Evolutionary conservation across 1,140 invertebrate genomes (phyloP).

Genomic region (Ceratosolen solmsi): DNA sequence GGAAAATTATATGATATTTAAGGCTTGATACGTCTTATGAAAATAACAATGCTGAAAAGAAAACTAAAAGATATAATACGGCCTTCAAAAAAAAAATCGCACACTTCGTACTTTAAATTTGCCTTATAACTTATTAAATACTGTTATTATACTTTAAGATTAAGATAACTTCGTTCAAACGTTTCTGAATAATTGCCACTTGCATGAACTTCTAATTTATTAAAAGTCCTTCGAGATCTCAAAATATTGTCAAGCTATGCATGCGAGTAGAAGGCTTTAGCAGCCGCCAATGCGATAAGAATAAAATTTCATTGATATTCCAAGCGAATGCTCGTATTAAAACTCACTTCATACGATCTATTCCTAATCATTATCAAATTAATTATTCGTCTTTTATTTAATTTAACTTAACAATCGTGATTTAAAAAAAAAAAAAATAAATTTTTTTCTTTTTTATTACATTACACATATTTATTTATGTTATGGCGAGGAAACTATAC

Average conservation of each 20-base stretch:
- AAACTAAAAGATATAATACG: background rate
- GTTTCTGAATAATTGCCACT: background rate
- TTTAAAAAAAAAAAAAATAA: too few relatives aligned
- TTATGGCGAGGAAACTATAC: too few relatives aligned
- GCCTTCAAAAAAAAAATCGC: background rate
- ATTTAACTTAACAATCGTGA: too few relatives aligned
- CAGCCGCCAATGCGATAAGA: too few relatives aligned
- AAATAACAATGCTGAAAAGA: slow-evolving; percentile 7
- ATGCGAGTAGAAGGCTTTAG: too few relatives aligned
- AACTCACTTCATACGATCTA: too few relatives aligned
- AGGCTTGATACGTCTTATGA: background rate
- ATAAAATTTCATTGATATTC: too few relatives aligned
- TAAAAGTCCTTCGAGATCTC: background rate
- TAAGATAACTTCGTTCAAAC: background rate
- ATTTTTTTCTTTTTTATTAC: too few relatives aligned
- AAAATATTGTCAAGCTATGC: background rate
- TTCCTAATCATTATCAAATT: too few relatives aligned
- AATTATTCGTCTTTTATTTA: too few relatives aligned
- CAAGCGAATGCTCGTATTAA: too few relatives aligned
- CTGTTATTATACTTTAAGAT: background rate
- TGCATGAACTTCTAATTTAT: background rate
- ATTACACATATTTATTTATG: too few relatives aligned
- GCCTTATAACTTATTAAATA: background rate
- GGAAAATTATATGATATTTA: background rate
- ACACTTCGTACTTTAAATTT: background rate